Percentiles rank a stretch among this genome's conserved stretches.
Conservation (phyloP, 2,797 vertebrate genomes). For the Xenentodon cancila region DNA sequence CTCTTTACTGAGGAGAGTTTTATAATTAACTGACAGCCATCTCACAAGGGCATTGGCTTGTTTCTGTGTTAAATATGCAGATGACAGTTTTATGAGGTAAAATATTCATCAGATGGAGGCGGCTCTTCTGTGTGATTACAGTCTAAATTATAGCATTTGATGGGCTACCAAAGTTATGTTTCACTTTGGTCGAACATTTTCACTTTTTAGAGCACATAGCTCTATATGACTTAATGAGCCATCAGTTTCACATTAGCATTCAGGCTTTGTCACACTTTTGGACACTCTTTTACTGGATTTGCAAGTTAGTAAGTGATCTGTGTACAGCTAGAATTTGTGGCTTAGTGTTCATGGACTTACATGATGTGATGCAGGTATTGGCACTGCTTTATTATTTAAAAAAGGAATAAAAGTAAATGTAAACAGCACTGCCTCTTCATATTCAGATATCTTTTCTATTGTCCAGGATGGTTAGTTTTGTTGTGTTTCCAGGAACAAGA, state of each 20-base stretch:
- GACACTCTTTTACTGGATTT: constrained; percentile 50
- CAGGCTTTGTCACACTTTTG: constrained; percentile 52
- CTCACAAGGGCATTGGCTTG: constrained; percentile 81
- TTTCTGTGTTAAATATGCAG: constrained; percentile 82
- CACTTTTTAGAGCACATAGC: constrained; percentile 40
- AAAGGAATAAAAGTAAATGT: constrained; percentile 25
- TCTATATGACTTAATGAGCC: constrained; percentile 59
- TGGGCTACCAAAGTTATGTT: constrained; percentile 64
- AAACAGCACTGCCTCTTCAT: constrained; percentile 36
- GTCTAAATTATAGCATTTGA: constrained; percentile 69
- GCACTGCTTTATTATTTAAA: constrained; percentile 42
- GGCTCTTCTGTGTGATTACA: constrained; percentile 60
- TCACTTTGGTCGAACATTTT: constrained; percentile 65
- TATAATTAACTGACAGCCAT: constrained; percentile 87
- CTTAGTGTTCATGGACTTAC: constrained; percentile 25
- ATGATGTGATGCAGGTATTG: constrained; percentile 32
- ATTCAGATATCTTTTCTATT: constrained; percentile 42
- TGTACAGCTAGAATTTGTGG: constrained; percentile 28
- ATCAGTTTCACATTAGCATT: constrained; percentile 64
- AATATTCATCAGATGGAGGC: constrained; percentile 75
- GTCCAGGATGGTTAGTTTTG: constrained; percentile 48
- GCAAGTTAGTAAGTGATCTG: constrained; percentile 57
- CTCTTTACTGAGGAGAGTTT: constrained; percentile 82
- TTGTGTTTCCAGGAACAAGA: constrained; percentile 43
- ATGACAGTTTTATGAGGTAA: constrained; percentile 81